phyloP scores from a whole-genome alignment of 2,797 vertebrate genomes.

The Podargus strigoides region DNA sequence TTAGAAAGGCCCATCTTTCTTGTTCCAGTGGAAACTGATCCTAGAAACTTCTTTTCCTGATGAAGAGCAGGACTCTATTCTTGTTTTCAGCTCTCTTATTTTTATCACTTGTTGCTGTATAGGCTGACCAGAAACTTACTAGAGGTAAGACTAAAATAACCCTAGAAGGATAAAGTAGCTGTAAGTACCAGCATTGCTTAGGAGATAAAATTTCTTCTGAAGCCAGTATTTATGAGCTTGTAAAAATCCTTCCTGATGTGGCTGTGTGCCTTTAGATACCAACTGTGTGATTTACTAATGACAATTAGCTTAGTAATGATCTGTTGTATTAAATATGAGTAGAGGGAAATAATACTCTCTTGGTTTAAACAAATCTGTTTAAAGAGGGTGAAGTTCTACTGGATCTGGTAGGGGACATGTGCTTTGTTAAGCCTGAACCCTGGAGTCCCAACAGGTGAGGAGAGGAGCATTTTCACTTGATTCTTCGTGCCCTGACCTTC shows the following conservation, averaged over 20 bases:
- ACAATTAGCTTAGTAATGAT: background rate
- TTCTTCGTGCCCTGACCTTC: background rate
- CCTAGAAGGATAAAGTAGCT: background rate
- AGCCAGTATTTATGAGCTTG: background rate
- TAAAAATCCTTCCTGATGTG: background rate
- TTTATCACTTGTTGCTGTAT: background rate
- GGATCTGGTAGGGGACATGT: background rate
- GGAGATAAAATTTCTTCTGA: background rate
- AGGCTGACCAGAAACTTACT: background rate
- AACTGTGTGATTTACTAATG: background rate
- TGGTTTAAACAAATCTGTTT: background rate
- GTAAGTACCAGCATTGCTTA: background rate
- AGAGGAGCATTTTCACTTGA: background rate
- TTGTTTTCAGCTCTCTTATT: background rate
- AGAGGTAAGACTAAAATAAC: background rate
- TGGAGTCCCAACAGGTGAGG: background rate
- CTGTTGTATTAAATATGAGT: background rate
- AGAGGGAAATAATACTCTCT: background rate
- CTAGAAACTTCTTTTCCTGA: background rate
- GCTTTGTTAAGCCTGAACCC: background rate
- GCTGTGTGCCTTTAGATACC: background rate
- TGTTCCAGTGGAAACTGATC: fast-evolving
- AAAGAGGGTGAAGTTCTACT: background rate
- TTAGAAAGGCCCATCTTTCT: background rate
- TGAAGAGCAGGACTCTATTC: background rate